These are phyloP conservation scores for Drosophila truncata DNA, from an alignment of 1,140 invertebrate genomes.

Conservation along the genomic window DNA sequence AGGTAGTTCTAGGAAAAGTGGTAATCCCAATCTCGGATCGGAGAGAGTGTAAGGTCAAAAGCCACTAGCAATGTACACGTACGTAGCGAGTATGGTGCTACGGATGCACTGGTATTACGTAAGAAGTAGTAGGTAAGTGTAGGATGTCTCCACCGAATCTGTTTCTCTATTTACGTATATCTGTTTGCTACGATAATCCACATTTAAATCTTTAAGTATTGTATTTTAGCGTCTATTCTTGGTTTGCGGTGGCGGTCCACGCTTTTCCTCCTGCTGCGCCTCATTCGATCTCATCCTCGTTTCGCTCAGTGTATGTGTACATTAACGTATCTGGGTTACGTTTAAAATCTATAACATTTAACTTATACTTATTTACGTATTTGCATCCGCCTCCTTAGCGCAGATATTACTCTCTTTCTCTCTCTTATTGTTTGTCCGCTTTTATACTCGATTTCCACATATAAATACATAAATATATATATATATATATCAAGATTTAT, in stretches of 20 bases:
- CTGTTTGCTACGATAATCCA: constrained; percentile 81
- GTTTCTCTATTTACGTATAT: constrained; percentile 73
- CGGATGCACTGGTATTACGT: constrained; percentile 47
- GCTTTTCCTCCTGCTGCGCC: constrained; percentile 32
- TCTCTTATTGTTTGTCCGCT: constrained; percentile 74
- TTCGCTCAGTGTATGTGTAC: constrained; percentile 54
- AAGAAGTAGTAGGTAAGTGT: constrained; percentile 59
- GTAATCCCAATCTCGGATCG: constrained; percentile 24
- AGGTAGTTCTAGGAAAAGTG: constrained; percentile 40
- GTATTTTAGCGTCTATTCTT: constrained; percentile 67
- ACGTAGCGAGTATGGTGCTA: constrained; percentile 53
- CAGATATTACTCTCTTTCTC: constrained; percentile 50
- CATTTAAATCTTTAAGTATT: constrained; percentile 74
- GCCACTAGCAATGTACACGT: constrained; percentile 74
- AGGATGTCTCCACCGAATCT: constrained; percentile 49
- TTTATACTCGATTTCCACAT: constrained; percentile 58
- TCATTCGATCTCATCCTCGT: constrained; percentile 4
- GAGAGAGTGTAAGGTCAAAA: constrained; percentile 58
- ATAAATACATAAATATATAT: constrained; percentile 70
- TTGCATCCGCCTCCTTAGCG: constrained; percentile 45
- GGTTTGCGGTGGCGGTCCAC: constrained; percentile 43
- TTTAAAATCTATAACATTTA: constrained; percentile 84
- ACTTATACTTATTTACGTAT: constrained; percentile 75
- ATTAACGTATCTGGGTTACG: constrained; percentile 71
- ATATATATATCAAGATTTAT: background rate